Conservation (phyloP, 2,113 vertebrate genomes). For the Aythya baeri region DNA sequence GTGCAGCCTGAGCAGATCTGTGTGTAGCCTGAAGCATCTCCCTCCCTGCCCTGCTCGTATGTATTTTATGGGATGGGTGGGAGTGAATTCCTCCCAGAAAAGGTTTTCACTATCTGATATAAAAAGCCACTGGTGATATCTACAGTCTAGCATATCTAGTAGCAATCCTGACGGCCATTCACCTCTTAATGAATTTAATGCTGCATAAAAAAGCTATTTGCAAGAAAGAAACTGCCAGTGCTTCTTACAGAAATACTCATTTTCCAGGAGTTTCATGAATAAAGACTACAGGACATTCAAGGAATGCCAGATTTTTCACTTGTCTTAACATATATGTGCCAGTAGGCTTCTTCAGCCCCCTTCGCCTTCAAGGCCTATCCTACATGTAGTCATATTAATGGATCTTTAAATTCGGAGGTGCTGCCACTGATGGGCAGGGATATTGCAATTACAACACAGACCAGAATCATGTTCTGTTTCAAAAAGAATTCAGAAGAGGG, state of each 20-base stretch:
- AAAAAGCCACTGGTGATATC: neutral
- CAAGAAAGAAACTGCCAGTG: neutral
- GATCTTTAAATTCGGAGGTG: neutral
- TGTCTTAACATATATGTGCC: neutral
- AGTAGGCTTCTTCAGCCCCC: neutral
- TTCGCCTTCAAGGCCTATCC: neutral
- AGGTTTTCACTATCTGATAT: neutral
- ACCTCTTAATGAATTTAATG: neutral
- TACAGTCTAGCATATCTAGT: neutral
- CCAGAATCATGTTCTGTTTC: neutral
- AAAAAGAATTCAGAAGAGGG: neutral
- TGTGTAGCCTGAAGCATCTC: neutral
- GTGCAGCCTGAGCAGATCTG: neutral
- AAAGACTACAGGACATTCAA: neutral
- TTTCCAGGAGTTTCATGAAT: neutral
- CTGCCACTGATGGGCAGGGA: neutral
- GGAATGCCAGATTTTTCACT: neutral
- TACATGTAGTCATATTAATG: neutral
- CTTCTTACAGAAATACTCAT: neutral
- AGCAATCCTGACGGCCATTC: neutral
- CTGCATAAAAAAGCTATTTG: neutral
- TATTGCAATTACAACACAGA: neutral
- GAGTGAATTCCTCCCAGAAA: neutral
- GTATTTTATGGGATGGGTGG: neutral
- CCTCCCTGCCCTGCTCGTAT: neutral